Conservation (phyloP, 2,888 invertebrate species). For the Nephrotoma flavescens region DNA sequence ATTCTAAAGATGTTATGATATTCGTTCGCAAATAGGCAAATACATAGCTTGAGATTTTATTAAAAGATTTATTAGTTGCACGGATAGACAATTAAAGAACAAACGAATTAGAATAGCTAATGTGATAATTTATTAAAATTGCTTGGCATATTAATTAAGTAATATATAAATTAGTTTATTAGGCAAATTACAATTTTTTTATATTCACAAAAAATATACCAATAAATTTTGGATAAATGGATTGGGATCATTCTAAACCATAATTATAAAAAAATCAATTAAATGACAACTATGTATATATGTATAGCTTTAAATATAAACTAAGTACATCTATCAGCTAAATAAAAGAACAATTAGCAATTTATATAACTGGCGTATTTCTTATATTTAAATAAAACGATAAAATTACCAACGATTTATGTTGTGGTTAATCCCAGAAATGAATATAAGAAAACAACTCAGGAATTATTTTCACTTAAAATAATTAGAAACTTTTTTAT, state of each 20-base stretch:
- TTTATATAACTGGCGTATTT: neutral
- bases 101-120: neutral
- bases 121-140: neutral
- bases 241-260: neutral
- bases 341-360: neutral
- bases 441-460: neutral
- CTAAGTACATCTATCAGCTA: neutral
- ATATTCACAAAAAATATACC: neutral
- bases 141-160: neutral
- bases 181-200: neutral
- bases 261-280: neutral
- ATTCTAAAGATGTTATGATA: neutral
- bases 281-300: neutral
- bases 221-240: neutral
- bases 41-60: neutral
- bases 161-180: neutral
- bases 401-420: neutral
- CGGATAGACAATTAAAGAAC: neutral
- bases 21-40: neutral
- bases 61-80: neutral
- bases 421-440: neutral
- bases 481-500: neutral
- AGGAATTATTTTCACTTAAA: neutral
- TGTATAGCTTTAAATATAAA: neutral
- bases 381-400: neutral